Evolutionary conservation across 2,797 vertebrate genomes (phyloP).

Genomic region (Rhinella marina): DNA sequence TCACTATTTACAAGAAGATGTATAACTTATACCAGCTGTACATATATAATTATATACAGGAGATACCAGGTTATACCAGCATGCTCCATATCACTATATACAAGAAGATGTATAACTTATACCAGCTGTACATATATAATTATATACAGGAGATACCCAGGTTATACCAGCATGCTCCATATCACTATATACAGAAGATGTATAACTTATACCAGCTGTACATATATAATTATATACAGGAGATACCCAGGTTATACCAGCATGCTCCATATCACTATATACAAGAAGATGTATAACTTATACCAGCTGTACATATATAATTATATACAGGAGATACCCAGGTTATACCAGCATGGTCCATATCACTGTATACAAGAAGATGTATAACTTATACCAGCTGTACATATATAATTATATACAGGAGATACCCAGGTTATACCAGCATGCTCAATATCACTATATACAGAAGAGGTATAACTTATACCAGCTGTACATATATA

Average conservation of each 20-base stretch:
- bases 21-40: background rate
- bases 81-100: too few relatives aligned
- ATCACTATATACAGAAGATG: background rate
- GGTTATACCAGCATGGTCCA: background rate
- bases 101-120: background rate
- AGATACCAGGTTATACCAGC: too few relatives aligned
- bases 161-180: background rate
- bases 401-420: background rate
- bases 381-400: background rate
- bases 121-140: constrained; percentile 1
- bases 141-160: background rate
- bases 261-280: background rate
- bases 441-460: background rate
- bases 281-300: background rate
- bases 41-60: too few relatives aligned
- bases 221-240: background rate
- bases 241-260: background rate
- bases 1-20: background rate
- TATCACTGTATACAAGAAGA: background rate
- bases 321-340: background rate
- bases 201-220: background rate
- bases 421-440: background rate
- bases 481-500: background rate
- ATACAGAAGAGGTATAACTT: background rate
- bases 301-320: background rate